These are phyloP conservation scores for Silurus lanzhouensis DNA, from an alignment of 2,797 vertebrate genomes.

Conservation along the genomic window DNA sequence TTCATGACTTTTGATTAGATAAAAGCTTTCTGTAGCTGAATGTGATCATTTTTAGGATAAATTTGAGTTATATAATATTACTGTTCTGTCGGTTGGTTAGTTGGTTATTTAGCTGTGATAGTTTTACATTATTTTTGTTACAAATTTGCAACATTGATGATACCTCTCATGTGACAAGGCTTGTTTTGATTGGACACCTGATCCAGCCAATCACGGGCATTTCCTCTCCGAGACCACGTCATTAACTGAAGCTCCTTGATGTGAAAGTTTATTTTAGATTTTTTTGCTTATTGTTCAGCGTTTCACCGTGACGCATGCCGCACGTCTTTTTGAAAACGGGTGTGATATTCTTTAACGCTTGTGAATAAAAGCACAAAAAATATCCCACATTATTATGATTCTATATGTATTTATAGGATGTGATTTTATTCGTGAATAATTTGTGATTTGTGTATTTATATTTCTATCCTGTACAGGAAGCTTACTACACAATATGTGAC, in stretches of 20 bases:
- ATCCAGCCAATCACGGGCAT: conserved; percentile 2
- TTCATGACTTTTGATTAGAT: background rate
- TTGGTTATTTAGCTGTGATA: background rate
- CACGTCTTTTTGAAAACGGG: conserved; percentile 33
- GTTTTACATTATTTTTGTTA: background rate
- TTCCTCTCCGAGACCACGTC: conserved; percentile 19
- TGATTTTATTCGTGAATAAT: conserved; percentile 26
- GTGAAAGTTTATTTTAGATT: background rate
- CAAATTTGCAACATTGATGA: too few relatives aligned
- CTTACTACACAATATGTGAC: conserved; percentile 32
- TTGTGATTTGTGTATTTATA: conserved; percentile 29
- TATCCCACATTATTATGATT: background rate
- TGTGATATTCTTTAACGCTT: conserved; percentile 36
- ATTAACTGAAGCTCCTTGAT: background rate
- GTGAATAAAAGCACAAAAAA: conserved; percentile 33
- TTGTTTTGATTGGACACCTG: background rate
- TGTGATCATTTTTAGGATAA: background rate
- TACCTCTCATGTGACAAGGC: background rate
- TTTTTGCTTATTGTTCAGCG: conserved; percentile 32
- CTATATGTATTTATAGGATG: conserved; percentile 11
- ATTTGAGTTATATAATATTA: background rate
- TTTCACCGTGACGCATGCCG: conserved; percentile 45
- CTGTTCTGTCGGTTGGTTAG: background rate
- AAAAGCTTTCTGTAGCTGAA: background rate
- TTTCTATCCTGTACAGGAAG: conserved; percentile 37